Evolutionary conservation across 2,888 invertebrate genomes (phyloP), one percentile per base, ranked within the genome.

Genomic region (Calameuta pallipes): DNA sequence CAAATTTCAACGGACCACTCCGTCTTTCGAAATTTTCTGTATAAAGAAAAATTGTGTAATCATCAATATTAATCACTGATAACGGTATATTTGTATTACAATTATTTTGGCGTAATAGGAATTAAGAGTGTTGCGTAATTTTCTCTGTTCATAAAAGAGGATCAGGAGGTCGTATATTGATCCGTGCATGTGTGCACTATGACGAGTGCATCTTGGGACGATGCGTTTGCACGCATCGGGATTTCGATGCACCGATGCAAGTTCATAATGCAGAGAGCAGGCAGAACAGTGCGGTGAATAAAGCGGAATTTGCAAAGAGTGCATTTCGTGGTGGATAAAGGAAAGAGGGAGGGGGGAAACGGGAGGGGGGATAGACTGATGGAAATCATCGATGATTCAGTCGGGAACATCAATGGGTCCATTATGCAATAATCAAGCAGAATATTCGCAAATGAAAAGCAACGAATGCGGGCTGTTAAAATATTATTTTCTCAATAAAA

Each of bases 331-430:
- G 56, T 56, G 56, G 9, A 23, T 56, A 56, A 56, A 71, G 77
- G 73, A 70, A 69, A 76, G 71, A 13, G 77, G 56, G 34, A 75
- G 74, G 70, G 71, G 41, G 30, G 69, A 70, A 73, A n/a, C 34
- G 41, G 36, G 41, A 23, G 74, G 36, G 70, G 69, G 76, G 79
- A 78, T 82, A 86, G 83, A 86, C 83, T 82, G 81, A 83, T 81
- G 81, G 84, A 86, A 87, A 87, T 56, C 56, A 23, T 56, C 56
- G 56, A 56, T 56, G 56, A 56, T 56, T 56, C 56, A 23, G 56
- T 23, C 23, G 23, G 6, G 23, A 41, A 41, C 15, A 23, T 56
- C 56, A 56, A 23, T 56, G 23, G 56, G 23, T 23, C 56, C 56
- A 56, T 56, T 56, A 56, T 56, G 56, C 56, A 56, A 56, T 56